Evolutionary conservation across 2,888 invertebrate genomes (phyloP), one percentile per base, ranked within the genome.

Genomic region (Halocaridina rubra): DNA sequence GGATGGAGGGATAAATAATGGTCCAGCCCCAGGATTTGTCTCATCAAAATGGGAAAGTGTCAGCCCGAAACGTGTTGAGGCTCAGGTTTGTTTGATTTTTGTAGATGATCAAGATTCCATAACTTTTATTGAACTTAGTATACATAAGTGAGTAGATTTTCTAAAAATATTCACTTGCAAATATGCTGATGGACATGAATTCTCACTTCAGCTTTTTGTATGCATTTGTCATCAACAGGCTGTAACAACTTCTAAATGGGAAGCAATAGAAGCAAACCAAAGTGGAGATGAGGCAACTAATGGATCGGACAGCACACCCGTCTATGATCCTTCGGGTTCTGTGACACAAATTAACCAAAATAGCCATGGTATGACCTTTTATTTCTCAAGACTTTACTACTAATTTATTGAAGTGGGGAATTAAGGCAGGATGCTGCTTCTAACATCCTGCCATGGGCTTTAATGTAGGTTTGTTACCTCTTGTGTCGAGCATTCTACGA

Each of bases 41-140:
- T 96, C 96, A 8, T 98, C 98, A 1, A 96, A 97, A 91, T 99
- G 98, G 98, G 98, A 99, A 93, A 96, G 95, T 67, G 96, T 99
- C 29, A 98, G 98, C 92, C 96, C 97, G 29, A 86, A 88, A 29
- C 71, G 88, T 30, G 82, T 88, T 0, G 84, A 81, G 53, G 88
- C 86, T 29, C 82, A 84, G 82, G 86, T 85, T n/a, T n/a, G 13
- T 53, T 1, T 53, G 53, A 53, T 53, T 53, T 53, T 53, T 53
- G 53, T 53, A 53, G n/a, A n/a, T n/a, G n/a, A n/a, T n/a, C n/a
- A n/a, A n/a, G n/a, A n/a, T n/a, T n/a, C n/a, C n/a, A n/a, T n/a
- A n/a, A n/a, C n/a, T n/a, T n/a, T n/a, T n/a, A n/a, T n/a, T n/a
- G n/a, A n/a, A n/a, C n/a, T n/a, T n/a, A n/a, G n/a, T n/a, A n/a